phyloP scores from a whole-genome alignment of 2,113 vertebrate genomes.

The Trogon melanurus region DNA sequence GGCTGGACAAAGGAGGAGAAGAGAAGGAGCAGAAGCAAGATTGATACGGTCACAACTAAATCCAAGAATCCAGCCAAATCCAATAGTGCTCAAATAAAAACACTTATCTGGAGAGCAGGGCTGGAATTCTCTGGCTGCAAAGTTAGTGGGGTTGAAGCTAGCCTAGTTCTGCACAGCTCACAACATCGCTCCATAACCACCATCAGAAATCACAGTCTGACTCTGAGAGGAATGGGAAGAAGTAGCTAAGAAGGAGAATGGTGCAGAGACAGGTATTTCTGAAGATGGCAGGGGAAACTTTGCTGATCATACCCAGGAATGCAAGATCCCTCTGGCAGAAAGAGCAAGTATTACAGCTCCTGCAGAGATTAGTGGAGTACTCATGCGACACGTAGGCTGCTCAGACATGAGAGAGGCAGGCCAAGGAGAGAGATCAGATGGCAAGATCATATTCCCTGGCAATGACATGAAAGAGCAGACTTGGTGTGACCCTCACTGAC shows the following conservation, averaged over 20 bases:
- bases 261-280: not conserved
- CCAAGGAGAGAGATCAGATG: not conserved
- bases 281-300: not conserved
- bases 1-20: not conserved
- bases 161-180: not conserved
- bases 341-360: not conserved
- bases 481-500: not conserved
- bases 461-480: not conserved
- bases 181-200: rapidly evolving
- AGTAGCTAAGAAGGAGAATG: not conserved
- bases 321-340: not conserved
- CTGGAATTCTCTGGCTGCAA: not conserved
- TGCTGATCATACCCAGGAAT: not conserved
- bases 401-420: not conserved
- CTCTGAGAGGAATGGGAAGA: not conserved
- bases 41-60: not conserved
- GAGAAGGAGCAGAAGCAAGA: not conserved
- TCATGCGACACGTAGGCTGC: not conserved
- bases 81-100: not conserved
- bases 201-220: not conserved
- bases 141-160: not conserved
- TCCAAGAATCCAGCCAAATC: not conserved
- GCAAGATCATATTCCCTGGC: not conserved
- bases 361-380: not conserved
- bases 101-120: not conserved